These are phyloP conservation scores for Prionace glauca DNA, from an alignment of 2,797 vertebrate genomes.

Conservation along the genomic window DNA sequence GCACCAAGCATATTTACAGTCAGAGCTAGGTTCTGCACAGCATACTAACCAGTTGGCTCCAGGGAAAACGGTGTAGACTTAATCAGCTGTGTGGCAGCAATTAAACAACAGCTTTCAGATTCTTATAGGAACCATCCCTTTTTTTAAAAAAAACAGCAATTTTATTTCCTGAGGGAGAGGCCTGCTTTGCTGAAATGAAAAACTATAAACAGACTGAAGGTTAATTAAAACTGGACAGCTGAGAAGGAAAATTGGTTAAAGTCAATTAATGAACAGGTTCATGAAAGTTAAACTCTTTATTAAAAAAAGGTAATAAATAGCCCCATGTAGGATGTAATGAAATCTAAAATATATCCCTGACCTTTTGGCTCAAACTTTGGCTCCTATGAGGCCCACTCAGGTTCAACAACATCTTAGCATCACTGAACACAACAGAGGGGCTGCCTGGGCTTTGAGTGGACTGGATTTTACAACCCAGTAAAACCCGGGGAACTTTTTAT, in stretches of 20 bases:
- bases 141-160: not conserved
- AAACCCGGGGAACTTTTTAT: too few species aligned
- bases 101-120: not conserved
- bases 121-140: not conserved
- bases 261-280: not conserved
- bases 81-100: not conserved
- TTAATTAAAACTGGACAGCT: not conserved
- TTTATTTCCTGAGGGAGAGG: not conserved
- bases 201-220: not conserved
- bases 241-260: not conserved
- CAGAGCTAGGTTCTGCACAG: not conserved
- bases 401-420: too few species aligned
- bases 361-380: not conserved
- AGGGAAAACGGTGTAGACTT: not conserved
- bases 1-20: not conserved
- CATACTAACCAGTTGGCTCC: not conserved
- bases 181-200: not conserved
- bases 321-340: not conserved
- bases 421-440: not conserved
- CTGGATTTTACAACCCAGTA: not conserved
- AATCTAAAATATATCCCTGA: not conserved
- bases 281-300: not conserved
- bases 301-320: not conserved
- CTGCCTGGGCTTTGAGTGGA: too few species aligned
- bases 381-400: not conserved